A percentile compares a stretch with the other conserved stretches of the same genome.
Conservation (phyloP, 2,113 vertebrate species). For the Ceyx cyanopectus region DNA sequence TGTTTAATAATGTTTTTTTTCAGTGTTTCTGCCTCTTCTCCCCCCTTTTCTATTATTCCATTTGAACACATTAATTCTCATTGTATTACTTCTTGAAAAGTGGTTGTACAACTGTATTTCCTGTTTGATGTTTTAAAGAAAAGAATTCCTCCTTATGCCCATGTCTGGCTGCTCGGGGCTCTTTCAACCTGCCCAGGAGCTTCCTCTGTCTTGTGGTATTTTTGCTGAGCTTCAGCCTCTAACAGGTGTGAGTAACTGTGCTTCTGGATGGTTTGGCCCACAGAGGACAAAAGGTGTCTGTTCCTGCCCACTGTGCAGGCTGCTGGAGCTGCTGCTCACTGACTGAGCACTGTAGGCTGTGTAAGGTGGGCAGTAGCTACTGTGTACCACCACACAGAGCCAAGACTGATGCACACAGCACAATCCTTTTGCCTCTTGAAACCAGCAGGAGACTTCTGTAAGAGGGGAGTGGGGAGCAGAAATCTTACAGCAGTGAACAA, state of each 20-base stretch:
- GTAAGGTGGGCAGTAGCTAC: neutral
- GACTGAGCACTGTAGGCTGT: neutral
- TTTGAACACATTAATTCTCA: neutral
- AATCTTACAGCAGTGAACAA: neutral
- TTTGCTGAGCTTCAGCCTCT: neutral
- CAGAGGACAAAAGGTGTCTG: neutral
- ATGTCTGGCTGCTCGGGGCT: neutral
- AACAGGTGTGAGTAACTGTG: neutral
- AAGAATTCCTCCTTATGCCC: neutral
- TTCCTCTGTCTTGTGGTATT: neutral
- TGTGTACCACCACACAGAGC: neutral
- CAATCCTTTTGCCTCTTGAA: neutral
- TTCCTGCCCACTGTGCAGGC: rapidly evolving
- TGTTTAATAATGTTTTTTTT: neutral
- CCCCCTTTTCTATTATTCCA: neutral
- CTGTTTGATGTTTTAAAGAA: neutral
- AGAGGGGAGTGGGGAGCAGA: neutral
- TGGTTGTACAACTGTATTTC: neutral
- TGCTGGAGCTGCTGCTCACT: neutral
- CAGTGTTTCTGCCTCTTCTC: neutral
- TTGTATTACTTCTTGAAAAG: slow-evolving; percentile 1
- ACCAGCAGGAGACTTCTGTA: neutral
- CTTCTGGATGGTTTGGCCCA: neutral
- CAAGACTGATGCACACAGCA: rapidly evolving
- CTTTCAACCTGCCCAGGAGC: neutral